Evolutionary conservation across 2,888 invertebrate genomes (phyloP).

Genomic region (Eutolmus rufibarbis): DNA sequence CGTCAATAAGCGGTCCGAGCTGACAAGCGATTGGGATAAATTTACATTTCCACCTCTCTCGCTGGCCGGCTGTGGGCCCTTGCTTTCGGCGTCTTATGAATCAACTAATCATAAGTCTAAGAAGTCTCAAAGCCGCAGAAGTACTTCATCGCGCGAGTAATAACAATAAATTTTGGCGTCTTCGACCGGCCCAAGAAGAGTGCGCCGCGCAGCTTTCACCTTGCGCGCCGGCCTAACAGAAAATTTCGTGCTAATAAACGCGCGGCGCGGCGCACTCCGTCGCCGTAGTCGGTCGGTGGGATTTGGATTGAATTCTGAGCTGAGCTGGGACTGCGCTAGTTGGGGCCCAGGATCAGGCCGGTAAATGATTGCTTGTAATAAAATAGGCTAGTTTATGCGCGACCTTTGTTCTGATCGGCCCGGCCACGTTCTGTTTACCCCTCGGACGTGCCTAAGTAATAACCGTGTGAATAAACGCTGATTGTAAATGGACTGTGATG

Average conservation of each 20-base stretch:
- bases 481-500: constrained; percentile 12
- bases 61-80: not conserved
- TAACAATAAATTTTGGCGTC: constrained; percentile 26
- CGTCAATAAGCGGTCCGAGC: constrained; percentile 7
- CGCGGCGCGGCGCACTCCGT: not conserved
- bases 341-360: not conserved
- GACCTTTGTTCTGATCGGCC: constrained; percentile 15
- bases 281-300: too few relatives aligned
- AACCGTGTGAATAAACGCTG: constrained; percentile 7
- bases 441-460: not conserved
- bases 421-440: not conserved
- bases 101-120: constrained; percentile 29
- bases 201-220: not conserved
- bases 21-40: constrained; percentile 26
- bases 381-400: constrained; percentile 18
- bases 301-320: constrained; percentile 15
- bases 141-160: constrained; percentile 14
- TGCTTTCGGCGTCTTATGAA: not conserved
- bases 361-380: constrained; percentile 16
- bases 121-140: constrained; percentile 6
- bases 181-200: not conserved
- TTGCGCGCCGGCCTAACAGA: not conserved
- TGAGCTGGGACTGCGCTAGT: not conserved
- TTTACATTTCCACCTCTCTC: constrained; percentile 25
- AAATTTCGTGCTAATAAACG: constrained; percentile 28